Conservation (phyloP, 2,797 vertebrate genomes). For the Orientallactaga sibirica region DNA sequence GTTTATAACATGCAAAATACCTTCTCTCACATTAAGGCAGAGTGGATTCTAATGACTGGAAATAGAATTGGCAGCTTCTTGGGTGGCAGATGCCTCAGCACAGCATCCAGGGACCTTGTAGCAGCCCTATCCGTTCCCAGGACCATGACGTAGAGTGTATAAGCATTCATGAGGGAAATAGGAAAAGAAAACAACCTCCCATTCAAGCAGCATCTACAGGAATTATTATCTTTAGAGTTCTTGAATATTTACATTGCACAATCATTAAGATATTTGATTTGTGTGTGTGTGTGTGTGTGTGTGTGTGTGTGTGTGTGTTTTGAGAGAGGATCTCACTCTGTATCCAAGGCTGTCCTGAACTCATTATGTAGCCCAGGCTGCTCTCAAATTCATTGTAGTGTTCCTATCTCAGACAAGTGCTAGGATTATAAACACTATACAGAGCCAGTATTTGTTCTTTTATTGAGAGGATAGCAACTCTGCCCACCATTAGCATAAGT, state of each 20-base stretch:
- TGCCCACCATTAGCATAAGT: background rate
- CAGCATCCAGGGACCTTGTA: background rate
- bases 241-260: background rate
- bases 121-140: background rate
- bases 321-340: no score
- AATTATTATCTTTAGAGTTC: background rate
- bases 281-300: no score
- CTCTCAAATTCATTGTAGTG: no score
- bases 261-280: background rate
- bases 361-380: no score
- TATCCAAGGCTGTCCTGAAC: no score
- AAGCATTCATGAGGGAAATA: background rate
- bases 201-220: background rate
- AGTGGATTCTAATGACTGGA: background rate
- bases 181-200: background rate
- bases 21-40: background rate
- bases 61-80: background rate
- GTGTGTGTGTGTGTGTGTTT: no score
- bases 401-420: no score
- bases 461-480: background rate
- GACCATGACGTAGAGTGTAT: no score
- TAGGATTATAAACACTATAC: no score
- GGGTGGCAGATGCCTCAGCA: background rate
- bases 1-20: conserved; percentile 2
- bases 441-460: background rate